phyloP scores from a whole-genome alignment of 2,113 vertebrate species.

The Glaucomys volans region DNA sequence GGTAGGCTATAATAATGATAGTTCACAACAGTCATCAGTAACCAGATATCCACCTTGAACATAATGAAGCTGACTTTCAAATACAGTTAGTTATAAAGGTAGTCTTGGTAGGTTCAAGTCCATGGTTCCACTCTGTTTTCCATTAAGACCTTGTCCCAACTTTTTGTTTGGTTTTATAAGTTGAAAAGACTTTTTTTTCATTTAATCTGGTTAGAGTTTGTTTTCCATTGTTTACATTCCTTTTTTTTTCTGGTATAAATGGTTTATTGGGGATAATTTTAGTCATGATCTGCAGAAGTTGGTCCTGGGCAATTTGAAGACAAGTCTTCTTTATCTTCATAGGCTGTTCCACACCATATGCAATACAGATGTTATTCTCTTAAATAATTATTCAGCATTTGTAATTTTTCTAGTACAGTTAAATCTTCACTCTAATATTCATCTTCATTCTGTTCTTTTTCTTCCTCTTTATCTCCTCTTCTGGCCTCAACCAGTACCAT shows the following conservation, averaged over 20 bases:
- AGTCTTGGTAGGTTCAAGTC: background rate
- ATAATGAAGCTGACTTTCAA: background rate
- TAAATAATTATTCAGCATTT: too few relatives aligned
- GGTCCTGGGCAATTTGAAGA: too few relatives aligned
- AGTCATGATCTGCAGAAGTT: too few relatives aligned
- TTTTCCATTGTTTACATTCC: slow-evolving; percentile 3
- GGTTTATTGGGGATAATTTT: too few relatives aligned
- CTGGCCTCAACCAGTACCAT: slow-evolving; percentile 94
- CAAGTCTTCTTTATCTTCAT: too few relatives aligned
- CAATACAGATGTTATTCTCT: too few relatives aligned
- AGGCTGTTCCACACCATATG: too few relatives aligned
- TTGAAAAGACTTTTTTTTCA: background rate
- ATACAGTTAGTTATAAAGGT: background rate
- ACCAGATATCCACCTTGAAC: background rate
- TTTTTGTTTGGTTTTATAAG: background rate
- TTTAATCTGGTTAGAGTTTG: background rate
- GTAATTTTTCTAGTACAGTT: too few relatives aligned
- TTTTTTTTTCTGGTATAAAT: too few relatives aligned
- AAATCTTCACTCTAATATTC: slow-evolving; percentile 87
- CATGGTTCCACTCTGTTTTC: background rate
- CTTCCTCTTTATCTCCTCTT: slow-evolving; percentile 87
- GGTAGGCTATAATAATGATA: background rate
- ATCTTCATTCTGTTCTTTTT: slow-evolving; percentile 84
- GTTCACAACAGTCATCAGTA: background rate
- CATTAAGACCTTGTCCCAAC: background rate